Evolutionary conservation across 1,140 invertebrate genomes (phyloP), one percentile per base, ranked within the genome.

Genomic region (Nasonia giraulti): DNA sequence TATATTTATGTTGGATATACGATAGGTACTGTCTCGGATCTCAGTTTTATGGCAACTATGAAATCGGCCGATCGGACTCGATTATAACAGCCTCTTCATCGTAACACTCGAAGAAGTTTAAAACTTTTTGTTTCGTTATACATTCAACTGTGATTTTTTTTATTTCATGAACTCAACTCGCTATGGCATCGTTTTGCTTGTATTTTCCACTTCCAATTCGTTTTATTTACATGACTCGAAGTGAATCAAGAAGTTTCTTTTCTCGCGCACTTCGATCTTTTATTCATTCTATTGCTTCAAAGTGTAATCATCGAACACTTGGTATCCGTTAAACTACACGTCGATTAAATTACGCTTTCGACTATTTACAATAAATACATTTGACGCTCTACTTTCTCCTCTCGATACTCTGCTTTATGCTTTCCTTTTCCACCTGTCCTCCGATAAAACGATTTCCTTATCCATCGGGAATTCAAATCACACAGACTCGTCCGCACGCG

Each of bases 301-400:
- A 90, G 90, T 89, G 90, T 89, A 87, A 90, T 89, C 82, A 84
- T 89, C 89, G 91, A 91, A 91, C 90, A 91, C 88, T 90, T 88
- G 88, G 88, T 81, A 90, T 90, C 90, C 85, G 87, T 86, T 84
- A 87, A 88, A 88, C 88, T 88, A 89, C 89, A 91, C 87, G 87
- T 89, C 86, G 90, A 90, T 92, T 92, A 92, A 92, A 92, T 93
- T 91, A 92, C 91, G 88, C 88, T 88, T 87, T 89, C 87, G 85
- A 83, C 90, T 93, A 93, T 93, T 92, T 93, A 93, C 92, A 93
- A 91, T 91, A 91, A 92, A 93, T 91, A 92, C 89, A 89, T 83
- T 87, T 87, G 76, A 84, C 87, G 62, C 71, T 85, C 80, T 82
- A 78, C 84, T 78, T 81, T 75, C 86, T 47, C 80, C 12, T 83